Evolutionary conservation across 2,888 invertebrate species (phyloP), one percentile per base, ranked within the genome.

Genomic region (Drosophila stalkeri): DNA sequence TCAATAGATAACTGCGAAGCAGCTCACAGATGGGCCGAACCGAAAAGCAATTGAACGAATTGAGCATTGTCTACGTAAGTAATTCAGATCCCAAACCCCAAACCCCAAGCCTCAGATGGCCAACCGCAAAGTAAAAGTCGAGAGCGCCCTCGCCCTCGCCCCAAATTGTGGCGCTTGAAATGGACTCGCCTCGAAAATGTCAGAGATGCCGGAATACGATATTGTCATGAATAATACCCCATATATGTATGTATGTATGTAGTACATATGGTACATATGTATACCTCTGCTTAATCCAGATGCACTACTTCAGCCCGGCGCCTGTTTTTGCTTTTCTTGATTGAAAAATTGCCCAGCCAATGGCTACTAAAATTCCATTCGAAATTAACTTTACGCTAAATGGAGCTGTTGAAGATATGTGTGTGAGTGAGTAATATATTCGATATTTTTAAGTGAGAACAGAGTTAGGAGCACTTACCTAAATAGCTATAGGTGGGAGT

Each of bases 1-100:
- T 80, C 85, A 82, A 85, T 85, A 87, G 78, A 80, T 78, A 76
- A 78, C 66, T 64, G 68, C 44, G 37, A 43, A 51, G 60, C 47
- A 39, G 43, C 37, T 31, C 33, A 20, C 57, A 16, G 18, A 18
- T 35, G n/a, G 27, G 43, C 59, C 59, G 52, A 52, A 41, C 55
- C 75, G 43, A 65, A 72, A 60, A 55, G 68, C 70, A 80, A 77
- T 80, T 74, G 77, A 71, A 52, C 67, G 59, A 51, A 51, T 80
- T 68, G 74, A 68, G 39, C 64, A 59, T 49, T 69, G 79, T 65
- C 67, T 64, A 55, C 20, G 14, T 43, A 35, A 55, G 64, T 64
- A 57, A 46, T 51, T 64, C 56, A 33, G 68, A 44, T 61, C 61
- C 56, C 20, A 64, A 27, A 27, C 27, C 27, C 27, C 75, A 80